Conservation (phyloP, 35 echinoderm and acorn worm species). For the Acanthaster planci region DNA sequence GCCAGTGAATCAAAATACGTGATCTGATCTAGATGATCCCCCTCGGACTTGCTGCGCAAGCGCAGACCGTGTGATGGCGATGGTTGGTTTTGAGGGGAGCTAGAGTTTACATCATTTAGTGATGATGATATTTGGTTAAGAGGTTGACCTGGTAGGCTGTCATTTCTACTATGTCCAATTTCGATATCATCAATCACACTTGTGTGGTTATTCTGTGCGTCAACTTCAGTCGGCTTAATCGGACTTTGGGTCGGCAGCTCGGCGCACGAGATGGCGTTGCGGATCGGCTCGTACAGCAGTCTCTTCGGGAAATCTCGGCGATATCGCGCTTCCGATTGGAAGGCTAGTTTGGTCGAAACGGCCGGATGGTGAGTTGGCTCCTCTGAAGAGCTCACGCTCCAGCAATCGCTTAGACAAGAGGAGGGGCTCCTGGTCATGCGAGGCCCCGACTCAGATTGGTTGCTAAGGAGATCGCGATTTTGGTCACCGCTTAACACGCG, state of each 20-base stretch:
- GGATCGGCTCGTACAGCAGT: constrained; percentile 14
- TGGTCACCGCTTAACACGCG: constrained; percentile 20
- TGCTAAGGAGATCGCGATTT: constrained; percentile 45
- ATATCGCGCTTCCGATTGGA: constrained; percentile 65
- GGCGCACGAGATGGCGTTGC: constrained; percentile 27
- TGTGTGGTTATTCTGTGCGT: neutral
- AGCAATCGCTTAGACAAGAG: constrained; percentile 36
- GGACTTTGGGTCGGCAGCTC: constrained; percentile 18
- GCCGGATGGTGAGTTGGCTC: neutral
- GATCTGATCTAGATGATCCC: constrained; percentile 4
- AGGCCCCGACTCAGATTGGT: constrained; percentile 35
- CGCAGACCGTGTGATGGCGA: constrained; percentile 13
- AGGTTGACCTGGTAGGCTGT: neutral
- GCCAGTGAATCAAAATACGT: constrained; percentile 29
- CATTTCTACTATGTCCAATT: neutral
- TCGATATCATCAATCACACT: neutral
- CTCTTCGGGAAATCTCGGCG: constrained; percentile 16
- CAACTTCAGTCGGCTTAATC: neutral
- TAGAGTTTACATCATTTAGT: constrained; percentile 12
- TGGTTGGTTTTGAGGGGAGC: neutral
- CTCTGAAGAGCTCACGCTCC: constrained; percentile 29
- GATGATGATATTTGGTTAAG: constrained; percentile 22
- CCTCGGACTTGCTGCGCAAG: neutral
- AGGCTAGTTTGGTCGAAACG: constrained; percentile 70
- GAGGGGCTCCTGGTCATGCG: constrained; percentile 51